Evolutionary conservation across 2,888 invertebrate genomes (phyloP), one percentile per base, ranked within the genome.

Genomic region (Nephrotoma flavescens): DNA sequence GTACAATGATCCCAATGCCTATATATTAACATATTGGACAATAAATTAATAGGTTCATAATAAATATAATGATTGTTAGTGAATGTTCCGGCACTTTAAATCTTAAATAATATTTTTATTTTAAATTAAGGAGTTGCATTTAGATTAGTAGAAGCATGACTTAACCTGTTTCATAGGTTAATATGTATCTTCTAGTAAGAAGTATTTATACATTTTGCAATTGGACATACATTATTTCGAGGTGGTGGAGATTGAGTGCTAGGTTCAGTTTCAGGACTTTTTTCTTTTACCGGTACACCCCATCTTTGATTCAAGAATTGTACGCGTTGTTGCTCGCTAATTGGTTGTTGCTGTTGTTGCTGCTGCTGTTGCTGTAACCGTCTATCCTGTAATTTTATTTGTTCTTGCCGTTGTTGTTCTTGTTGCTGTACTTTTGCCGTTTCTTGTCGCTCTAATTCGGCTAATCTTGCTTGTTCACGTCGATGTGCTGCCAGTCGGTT

Each of bases 1-100:
- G 88, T 93, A 93, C 71, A 93, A 90, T 15, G 93, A 92, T 87
- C 93, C 93, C 87, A 93, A 91, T 9, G 91, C 86, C 87, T 88
- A 42, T 88, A 42, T 57, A 85, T 84, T 83, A 11, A 31, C 6
- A 45, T 47, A 86, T 42, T 9, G 45, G 6, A 15, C 11, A 4
- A 31, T 31, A 41, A 44, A 7, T 44, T 44, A 31, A 85, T 31
- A 11, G 0, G 0, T 15, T 15, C 31, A 5, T 47, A 47, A 12
- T 47, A 47, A 12, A 47, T 47, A 6, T 44, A 2, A 4, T 9
- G 5, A 52, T 52, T 52, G 52, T 52, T 52, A 52, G 15, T 52
- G 15, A 31, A 31, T 31, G 12, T 47, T 47, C 12, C 47, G 31
- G 52, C 15, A 52, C 7, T 71, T 52, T 15, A 52, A 52, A 52